phyloP scores from a whole-genome alignment of 2,113 vertebrate genomes.

The Hydropotes inermis region DNA sequence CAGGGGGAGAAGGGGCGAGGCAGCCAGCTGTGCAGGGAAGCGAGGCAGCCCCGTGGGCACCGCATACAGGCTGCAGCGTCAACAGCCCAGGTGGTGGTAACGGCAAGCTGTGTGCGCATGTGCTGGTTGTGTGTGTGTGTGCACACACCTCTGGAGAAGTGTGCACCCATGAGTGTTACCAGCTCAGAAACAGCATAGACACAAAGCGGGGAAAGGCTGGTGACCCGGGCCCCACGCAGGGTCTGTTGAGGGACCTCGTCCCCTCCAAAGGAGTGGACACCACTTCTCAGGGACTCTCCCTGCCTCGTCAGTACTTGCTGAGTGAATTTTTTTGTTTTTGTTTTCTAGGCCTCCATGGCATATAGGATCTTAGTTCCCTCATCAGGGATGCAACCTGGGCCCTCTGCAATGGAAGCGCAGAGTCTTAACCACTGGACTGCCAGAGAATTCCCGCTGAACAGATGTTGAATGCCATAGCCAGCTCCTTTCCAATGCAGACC shows the following conservation, averaged over 20 bases:
- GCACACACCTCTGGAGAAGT: too few species aligned
- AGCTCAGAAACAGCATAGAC: background rate
- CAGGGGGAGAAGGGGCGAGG: background rate
- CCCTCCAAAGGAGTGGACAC: background rate
- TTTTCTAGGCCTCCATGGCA: background rate
- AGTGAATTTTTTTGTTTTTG: background rate
- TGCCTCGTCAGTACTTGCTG: background rate
- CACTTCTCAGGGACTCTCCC: background rate
- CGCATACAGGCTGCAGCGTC: background rate
- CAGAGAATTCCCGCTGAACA: background rate
- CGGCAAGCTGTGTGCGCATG: rapidly evolving
- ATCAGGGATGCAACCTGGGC: background rate
- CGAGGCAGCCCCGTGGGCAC: background rate
- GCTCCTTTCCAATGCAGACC: background rate
- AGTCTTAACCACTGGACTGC: background rate
- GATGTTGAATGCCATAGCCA: background rate
- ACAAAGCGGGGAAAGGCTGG: background rate
- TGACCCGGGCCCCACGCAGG: too few species aligned
- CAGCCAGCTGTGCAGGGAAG: rapidly evolving
- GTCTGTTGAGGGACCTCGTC: background rate
- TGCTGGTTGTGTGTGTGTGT: background rate
- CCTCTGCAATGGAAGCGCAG: background rate
- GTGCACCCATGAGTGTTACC: background rate
- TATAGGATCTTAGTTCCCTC: background rate
- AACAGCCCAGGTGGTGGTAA: background rate